phyloP scores from a whole-genome alignment of 1,140 invertebrate species.

The Panagrolaimus sp. region DNA sequence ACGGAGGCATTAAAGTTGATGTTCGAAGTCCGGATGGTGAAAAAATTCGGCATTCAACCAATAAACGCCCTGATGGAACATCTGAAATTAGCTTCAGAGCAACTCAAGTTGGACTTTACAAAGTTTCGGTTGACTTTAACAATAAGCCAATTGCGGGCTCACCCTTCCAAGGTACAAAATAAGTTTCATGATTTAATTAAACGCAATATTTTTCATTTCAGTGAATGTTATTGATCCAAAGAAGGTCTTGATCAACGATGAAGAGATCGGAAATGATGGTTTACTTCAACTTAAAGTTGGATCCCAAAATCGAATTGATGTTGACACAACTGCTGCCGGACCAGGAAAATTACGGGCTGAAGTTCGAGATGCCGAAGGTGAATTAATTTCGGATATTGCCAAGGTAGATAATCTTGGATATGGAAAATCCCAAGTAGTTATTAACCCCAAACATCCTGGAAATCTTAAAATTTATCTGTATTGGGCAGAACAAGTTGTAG shows the following conservation, averaged over 20 bases:
- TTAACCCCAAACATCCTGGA: conserved; percentile 62
- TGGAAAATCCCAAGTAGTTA: conserved; percentile 60
- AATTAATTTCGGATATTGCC: conserved; percentile 57
- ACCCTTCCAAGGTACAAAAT: conserved; percentile 30
- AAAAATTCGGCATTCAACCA: conserved; percentile 39
- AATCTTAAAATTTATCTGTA: conserved; percentile 64
- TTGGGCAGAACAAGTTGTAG: conserved; percentile 65
- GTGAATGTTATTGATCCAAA: conserved; percentile 69
- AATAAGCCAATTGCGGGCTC: conserved; percentile 66
- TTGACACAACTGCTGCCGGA: conserved; percentile 68
- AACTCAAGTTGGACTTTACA: conserved; percentile 71
- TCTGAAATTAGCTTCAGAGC: conserved; percentile 62
- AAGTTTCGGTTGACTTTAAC: conserved; percentile 71
- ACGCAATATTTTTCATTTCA: conserved; percentile 66
- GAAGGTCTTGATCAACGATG: conserved; percentile 70
- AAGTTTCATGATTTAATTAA: neutral
- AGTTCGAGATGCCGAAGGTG: conserved; percentile 68
- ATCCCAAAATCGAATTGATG: conserved; percentile 65
- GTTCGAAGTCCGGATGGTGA: conserved; percentile 41
- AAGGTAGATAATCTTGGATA: conserved; percentile 53
- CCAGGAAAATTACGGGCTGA: conserved; percentile 69
- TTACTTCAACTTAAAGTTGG: conserved; percentile 59
- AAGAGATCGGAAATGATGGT: conserved; percentile 62
- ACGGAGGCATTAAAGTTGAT: conserved; percentile 60
- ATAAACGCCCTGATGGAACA: conserved; percentile 39